Evolutionary conservation across 2,888 invertebrate species (phyloP).

Genomic region (Heterodera filipjevi): DNA sequence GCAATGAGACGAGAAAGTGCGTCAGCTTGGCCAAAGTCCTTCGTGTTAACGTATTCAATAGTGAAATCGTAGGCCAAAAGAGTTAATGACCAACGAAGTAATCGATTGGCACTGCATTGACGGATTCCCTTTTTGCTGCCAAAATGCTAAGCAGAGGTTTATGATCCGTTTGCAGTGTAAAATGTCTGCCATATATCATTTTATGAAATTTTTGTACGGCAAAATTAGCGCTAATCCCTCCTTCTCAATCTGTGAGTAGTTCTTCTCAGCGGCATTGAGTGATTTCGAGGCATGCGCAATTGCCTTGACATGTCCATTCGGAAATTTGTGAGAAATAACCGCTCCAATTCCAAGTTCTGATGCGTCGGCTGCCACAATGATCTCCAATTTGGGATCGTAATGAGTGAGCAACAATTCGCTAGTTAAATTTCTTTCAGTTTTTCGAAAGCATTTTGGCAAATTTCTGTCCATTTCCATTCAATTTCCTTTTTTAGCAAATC

Average conservation of each 20-base stretch:
- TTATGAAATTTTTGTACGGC: constrained; percentile 66
- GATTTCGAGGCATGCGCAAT: constrained; percentile 41
- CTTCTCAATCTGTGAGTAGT: constrained; percentile 54
- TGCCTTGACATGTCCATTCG: constrained; percentile 53
- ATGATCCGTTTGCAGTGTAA: constrained; percentile 60
- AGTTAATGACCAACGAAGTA: constrained; percentile 52
- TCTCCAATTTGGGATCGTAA: constrained; percentile 55
- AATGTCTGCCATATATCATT: constrained; percentile 66
- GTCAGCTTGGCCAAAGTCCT: constrained; percentile 63
- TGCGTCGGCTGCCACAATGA: constrained; percentile 66
- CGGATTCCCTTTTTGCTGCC: constrained; percentile 51
- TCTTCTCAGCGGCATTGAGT: constrained; percentile 42
- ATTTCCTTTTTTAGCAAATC: constrained; percentile 38
- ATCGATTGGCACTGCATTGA: constrained; percentile 56
- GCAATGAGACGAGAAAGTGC: constrained; percentile 57
- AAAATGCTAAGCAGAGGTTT: constrained; percentile 61
- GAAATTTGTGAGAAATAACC: constrained; percentile 46
- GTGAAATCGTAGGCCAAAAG: constrained; percentile 64
- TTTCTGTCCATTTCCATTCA: constrained; percentile 41
- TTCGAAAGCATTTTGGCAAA: constrained; percentile 38
- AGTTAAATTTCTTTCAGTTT: constrained; percentile 50
- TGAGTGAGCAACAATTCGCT: constrained; percentile 46
- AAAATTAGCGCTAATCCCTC: constrained; percentile 66
- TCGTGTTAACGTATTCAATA: constrained; percentile 57
- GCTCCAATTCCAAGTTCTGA: constrained; percentile 62